A percentile compares a stretch with the other conserved stretches of the same genome.
phyloP scores from a whole-genome alignment of 2,113 vertebrate species.

The Oryzias celebensis region DNA sequence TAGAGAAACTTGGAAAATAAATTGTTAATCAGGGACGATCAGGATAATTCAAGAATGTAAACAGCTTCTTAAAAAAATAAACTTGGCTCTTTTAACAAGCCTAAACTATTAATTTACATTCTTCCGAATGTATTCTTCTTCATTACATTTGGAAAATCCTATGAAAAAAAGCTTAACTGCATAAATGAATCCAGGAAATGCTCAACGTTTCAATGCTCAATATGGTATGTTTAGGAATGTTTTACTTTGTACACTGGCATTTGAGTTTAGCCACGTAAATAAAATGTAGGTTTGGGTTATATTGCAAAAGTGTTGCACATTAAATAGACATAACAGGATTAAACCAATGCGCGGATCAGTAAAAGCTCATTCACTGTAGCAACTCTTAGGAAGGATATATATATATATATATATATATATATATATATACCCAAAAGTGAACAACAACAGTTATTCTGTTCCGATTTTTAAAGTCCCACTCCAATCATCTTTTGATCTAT shows the following conservation, averaged over 20 bases:
- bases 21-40: constrained; percentile 68
- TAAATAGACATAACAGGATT: neutral
- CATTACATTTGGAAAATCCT: constrained; percentile 64
- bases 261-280: neutral
- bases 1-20: constrained; percentile 59
- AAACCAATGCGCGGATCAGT: too few species aligned
- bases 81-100: constrained; percentile 62
- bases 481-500: too few species aligned
- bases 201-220: constrained; percentile 13
- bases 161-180: constrained; percentile 67
- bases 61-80: constrained; percentile 51
- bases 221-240: constrained; percentile 28
- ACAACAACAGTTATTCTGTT: too few species aligned
- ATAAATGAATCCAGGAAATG: constrained; percentile 49
- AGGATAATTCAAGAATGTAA: constrained; percentile 65
- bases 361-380: too few species aligned
- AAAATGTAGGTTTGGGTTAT: neutral
- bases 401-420: too few species aligned
- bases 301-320: neutral
- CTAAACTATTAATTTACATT: constrained; percentile 63
- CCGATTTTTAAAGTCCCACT: too few species aligned
- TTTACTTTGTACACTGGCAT: neutral
- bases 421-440: too few species aligned
- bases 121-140: constrained; percentile 41
- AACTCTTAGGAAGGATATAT: too few species aligned